These are phyloP conservation scores for Dendroctonus ponderosae DNA, from an alignment of 1,140 invertebrate genomes.

Conservation along the genomic window DNA sequence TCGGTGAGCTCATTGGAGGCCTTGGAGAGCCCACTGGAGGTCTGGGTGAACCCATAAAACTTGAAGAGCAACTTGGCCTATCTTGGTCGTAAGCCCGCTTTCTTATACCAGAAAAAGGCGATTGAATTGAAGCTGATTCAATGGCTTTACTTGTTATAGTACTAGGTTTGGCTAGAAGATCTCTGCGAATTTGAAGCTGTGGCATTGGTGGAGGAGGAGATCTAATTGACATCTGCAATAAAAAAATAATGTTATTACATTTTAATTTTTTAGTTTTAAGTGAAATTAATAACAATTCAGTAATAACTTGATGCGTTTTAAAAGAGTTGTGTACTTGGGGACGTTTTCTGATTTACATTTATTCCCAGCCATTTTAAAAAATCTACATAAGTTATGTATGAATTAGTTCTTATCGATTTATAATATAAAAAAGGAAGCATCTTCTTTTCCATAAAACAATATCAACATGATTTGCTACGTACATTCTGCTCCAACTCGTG, in stretches of 20 bases:
- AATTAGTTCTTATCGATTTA: no score
- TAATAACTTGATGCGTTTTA: no score
- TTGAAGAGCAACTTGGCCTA: constrained; percentile 33
- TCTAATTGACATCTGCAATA: no score
- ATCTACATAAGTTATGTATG: no score
- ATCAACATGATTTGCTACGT: constrained; percentile 45
- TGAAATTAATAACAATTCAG: no score
- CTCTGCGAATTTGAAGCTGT: constrained; percentile 69
- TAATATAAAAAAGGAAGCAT: constrained; percentile 10
- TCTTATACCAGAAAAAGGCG: constrained; percentile 37
- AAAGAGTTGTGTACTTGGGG: no score
- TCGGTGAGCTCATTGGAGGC: constrained; percentile 10
- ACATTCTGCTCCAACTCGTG: constrained; percentile 49
- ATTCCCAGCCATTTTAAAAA: no score
- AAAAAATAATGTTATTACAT: no score
- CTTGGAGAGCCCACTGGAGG: constrained; percentile 8
- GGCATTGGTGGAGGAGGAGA: constrained; percentile 51
- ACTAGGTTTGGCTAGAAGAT: constrained; percentile 55
- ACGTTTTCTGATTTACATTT: no score
- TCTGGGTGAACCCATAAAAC: constrained; percentile 5
- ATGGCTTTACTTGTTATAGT: constrained; percentile 50
- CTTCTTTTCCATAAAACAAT: no score
- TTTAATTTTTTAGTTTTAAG: no score
- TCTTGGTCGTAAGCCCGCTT: constrained; percentile 46
- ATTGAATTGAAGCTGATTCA: constrained; percentile 37